Evolutionary conservation across 2,113 vertebrate genomes (phyloP).

Genomic region (Craseonycteris thonglongyai): DNA sequence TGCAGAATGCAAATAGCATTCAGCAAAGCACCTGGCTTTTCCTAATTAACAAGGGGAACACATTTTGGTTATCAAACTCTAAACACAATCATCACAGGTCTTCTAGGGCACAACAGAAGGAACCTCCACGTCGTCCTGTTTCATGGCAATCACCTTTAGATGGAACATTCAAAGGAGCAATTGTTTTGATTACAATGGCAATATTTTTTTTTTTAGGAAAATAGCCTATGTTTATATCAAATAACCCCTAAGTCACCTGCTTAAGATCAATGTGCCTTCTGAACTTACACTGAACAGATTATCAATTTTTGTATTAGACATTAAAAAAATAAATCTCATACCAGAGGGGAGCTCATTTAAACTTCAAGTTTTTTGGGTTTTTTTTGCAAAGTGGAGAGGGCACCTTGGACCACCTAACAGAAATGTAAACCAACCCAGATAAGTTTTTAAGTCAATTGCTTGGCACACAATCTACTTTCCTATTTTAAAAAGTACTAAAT

Average conservation of each 20-base stretch:
- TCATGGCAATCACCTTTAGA: not conserved
- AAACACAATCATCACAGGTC: not conserved
- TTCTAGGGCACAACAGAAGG: not conserved
- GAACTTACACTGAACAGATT: not conserved
- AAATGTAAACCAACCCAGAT: not conserved
- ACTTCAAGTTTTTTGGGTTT: not conserved
- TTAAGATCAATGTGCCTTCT: not conserved
- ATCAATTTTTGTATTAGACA: not conserved
- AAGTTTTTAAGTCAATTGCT: not conserved
- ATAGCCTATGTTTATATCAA: not conserved
- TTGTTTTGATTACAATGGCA: not conserved
- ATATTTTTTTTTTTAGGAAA: not conserved
- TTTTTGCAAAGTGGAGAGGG: not conserved
- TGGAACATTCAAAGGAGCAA: not conserved
- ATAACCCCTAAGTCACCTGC: not conserved
- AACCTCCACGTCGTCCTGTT: not conserved
- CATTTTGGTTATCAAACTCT: not conserved
- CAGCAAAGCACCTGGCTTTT: slow-evolving; percentile 5
- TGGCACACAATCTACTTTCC: not conserved
- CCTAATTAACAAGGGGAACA: not conserved
- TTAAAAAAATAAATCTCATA: not conserved
- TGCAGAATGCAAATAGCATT: slow-evolving; percentile 14
- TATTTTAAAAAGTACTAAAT: not conserved
- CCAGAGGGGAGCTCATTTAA: not conserved
- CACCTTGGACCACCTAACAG: not conserved